Conservation (phyloP, 2,797 vertebrate genomes). For the Chaunax sp. region DNA sequence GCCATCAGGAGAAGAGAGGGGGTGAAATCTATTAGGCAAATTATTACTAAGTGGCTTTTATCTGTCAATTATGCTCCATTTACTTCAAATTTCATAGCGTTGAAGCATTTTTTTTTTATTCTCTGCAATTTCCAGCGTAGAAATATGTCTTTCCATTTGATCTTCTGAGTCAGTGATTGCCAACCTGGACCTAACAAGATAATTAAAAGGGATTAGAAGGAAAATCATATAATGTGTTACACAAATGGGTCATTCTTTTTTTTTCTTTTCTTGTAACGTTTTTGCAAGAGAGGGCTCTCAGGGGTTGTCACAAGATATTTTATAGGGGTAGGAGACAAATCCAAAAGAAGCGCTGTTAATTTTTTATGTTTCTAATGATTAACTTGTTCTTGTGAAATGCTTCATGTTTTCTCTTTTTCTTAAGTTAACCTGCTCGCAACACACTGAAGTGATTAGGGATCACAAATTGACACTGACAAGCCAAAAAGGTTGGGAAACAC, state of each 20-base stretch:
- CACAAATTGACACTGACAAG: background rate
- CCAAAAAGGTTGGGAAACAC: background rate
- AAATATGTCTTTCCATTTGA: constrained; percentile 7
- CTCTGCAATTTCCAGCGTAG: constrained; percentile 2
- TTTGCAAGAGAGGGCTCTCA: background rate
- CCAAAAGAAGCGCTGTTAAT: no score
- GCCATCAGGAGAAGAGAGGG: constrained; percentile 31
- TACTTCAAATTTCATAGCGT: background rate
- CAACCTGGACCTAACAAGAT: background rate
- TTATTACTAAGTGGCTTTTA: constrained; percentile 28
- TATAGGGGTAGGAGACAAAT: no score
- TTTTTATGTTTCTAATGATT: no score
- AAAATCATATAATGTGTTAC: background rate
- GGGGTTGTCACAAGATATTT: background rate
- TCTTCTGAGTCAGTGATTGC: constrained; percentile 1
- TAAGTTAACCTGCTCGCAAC: background rate
- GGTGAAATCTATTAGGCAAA: constrained; percentile 5
- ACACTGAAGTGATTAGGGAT: background rate
- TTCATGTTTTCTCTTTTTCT: no score
- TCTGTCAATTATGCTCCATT: constrained; percentile 34
- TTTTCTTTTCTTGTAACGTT: background rate
- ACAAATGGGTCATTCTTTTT: background rate
- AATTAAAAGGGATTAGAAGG: background rate
- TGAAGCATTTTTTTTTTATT: background rate
- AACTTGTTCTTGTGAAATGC: no score